Evolutionary conservation across 2,797 vertebrate species (phyloP).

Genomic region (Coccyzus lansbergi): DNA sequence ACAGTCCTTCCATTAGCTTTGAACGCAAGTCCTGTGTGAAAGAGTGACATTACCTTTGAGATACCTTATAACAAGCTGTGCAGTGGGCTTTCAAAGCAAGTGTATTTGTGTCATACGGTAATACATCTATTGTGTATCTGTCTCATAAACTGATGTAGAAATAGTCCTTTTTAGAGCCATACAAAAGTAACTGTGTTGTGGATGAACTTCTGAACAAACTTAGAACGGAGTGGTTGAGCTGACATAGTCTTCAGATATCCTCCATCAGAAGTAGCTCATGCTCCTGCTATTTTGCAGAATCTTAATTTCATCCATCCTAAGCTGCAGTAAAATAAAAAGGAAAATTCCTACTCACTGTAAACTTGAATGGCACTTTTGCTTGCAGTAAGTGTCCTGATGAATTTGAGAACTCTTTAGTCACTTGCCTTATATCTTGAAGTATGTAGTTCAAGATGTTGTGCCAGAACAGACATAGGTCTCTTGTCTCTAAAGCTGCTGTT

Average conservation of each 20-base stretch:
- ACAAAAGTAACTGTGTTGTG: neutral
- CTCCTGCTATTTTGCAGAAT: neutral
- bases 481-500: neutral
- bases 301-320: neutral
- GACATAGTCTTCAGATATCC: neutral
- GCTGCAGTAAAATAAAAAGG: neutral
- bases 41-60: neutral
- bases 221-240: neutral
- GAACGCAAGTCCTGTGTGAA: neutral
- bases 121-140: neutral
- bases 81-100: neutral
- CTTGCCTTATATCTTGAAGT: neutral
- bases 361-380: neutral
- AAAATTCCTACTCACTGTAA: neutral
- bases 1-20: neutral
- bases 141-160: neutral
- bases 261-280: neutral
- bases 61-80: neutral
- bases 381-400: neutral
- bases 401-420: neutral
- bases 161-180: neutral
- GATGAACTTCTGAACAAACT: neutral
- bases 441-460: accelerated
- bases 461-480: neutral
- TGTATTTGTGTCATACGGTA: neutral